A percentile compares a stretch with the other conserved stretches of the same genome.
Conservation (phyloP, 2,888 invertebrate genomes). For the Ophion costatus region DNA sequence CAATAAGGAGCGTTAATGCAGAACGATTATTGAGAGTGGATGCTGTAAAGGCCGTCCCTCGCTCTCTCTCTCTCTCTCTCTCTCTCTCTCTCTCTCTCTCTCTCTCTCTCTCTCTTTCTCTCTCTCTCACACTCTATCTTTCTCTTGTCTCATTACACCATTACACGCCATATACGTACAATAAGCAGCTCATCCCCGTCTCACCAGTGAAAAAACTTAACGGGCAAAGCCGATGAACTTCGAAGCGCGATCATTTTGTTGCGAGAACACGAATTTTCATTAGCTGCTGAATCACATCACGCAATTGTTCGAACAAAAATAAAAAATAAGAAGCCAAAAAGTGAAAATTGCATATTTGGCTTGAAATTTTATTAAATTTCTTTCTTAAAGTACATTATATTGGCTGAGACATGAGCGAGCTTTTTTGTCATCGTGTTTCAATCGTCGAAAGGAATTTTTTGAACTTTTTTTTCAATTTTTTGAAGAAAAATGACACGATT, state of each 20-base stretch:
- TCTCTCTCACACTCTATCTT: not conserved
- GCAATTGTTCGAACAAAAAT: constrained; percentile 1
- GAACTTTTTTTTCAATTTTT: no score
- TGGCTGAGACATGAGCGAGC: no score
- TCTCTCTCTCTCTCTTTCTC: not conserved
- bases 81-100: not conserved
- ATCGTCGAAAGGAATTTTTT: no score
- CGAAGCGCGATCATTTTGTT: not conserved
- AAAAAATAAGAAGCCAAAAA: not conserved
- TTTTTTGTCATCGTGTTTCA: no score
- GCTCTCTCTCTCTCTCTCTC: constrained; percentile 5
- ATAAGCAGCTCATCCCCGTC: not conserved
- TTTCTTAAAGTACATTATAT: no score
- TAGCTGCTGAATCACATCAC: not conserved
- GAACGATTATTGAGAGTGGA: constrained; percentile 61
- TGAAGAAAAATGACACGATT: no score
- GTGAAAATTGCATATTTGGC: not conserved
- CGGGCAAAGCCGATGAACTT: constrained; percentile 6
- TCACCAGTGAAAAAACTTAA: not conserved
- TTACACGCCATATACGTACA: not conserved
- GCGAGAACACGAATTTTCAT: constrained; percentile 11
- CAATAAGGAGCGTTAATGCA: constrained; percentile 57
- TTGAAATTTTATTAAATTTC: no score
- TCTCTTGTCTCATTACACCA: not conserved
- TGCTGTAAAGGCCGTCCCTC: constrained; percentile 47